Evolutionary conservation across 2,113 vertebrate species (phyloP), one percentile per base, ranked within the genome.

Genomic region (Nymphicus hollandicus): DNA sequence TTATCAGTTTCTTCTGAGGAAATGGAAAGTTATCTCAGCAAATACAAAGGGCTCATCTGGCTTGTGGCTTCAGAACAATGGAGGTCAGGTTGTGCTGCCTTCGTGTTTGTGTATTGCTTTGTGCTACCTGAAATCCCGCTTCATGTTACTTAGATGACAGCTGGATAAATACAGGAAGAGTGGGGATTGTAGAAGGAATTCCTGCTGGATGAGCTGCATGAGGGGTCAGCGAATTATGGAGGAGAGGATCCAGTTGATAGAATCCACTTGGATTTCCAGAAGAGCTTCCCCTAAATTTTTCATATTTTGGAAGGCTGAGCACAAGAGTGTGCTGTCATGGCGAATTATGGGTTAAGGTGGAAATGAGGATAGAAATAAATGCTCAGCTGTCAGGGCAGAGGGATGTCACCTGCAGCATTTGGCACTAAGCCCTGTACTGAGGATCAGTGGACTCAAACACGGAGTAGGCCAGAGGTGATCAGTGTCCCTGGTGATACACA

Each of bases 41-140:
- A 15, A 39, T 3, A 1, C 14, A 10, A 65, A 19, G 18, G 23
- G 24, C 27, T 64, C 4, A 0, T 43, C 16, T 52, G 55, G 22
- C 11, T 47, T 22, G 13, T 60, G 63, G 56, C 11, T 28, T 81
- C 29, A 60, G 50, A 28, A 65, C 4, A 28, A 5, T 11, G 43
- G 60, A 47, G 25, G 33, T 56, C 12, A 3, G 2, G 0, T 23
- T 41, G 17, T 37, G 9, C 27, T 37, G 3, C 31, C 37, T 44
- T n/a, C 18, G 1, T 3, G 2, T 49, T 56, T 15, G 56, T 13
- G 27, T 23, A 3, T 29, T 55, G 4, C 27, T 79, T 64, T 0
- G 3, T 60, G 25, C 33, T 58, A n/a, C 33, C 55, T 58, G n/a
- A 28, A 56, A 37, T 43, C 8, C 10, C 2, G 2, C 20, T 46